phyloP scores from a whole-genome alignment of 2,113 vertebrate genomes.

The Marcusenius ussheri region DNA sequence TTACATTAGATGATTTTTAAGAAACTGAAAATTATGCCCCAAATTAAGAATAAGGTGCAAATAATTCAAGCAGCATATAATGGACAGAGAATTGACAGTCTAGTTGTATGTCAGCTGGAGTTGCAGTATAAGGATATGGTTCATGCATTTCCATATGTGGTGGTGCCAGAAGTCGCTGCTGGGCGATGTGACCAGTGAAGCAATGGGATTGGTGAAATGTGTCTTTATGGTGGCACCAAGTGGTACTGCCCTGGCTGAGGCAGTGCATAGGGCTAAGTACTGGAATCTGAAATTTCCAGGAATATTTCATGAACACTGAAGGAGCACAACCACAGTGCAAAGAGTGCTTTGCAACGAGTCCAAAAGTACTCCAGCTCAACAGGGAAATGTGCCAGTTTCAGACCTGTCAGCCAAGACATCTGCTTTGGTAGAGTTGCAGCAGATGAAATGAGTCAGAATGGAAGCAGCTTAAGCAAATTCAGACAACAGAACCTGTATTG shows the following conservation, averaged over 20 bases:
- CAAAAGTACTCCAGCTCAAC: not conserved
- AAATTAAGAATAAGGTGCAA: not conserved
- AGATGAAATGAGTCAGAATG: constrained; percentile 8
- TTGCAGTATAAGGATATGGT: not conserved
- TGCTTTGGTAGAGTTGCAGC: not conserved
- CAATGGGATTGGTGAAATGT: not conserved
- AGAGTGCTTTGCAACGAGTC: not conserved
- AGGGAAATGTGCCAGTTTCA: not conserved
- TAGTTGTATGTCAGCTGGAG: not conserved
- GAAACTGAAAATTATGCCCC: not conserved
- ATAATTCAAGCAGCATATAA: not conserved
- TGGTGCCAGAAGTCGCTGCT: not conserved
- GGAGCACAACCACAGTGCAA: not conserved
- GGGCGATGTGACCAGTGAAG: not conserved
- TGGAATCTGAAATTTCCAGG: not conserved
- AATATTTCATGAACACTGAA: not conserved
- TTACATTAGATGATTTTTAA: not conserved
- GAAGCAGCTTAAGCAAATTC: constrained; percentile 1
- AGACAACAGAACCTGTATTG: not conserved
- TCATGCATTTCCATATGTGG: not conserved
- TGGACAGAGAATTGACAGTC: not conserved
- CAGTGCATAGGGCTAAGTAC: not conserved
- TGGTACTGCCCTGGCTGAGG: not conserved
- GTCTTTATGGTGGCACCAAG: not conserved
- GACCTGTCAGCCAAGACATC: not conserved